Evolutionary conservation across 2,797 vertebrate genomes (phyloP).

Genomic region (Xerus rutilus): DNA sequence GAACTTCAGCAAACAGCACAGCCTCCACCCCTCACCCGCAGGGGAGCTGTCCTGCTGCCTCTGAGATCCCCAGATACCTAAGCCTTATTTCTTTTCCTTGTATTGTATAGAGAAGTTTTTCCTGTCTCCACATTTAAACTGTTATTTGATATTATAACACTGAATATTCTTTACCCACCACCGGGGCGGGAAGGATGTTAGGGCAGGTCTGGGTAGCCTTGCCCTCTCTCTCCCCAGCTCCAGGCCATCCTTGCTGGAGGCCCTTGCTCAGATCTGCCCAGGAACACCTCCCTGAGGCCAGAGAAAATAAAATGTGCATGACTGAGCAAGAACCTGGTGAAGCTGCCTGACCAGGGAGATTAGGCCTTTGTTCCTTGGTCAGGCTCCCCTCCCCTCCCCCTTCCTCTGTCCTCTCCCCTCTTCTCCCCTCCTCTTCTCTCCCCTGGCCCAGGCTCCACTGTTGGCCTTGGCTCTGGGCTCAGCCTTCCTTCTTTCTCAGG

Average conservation of each 20-base stretch:
- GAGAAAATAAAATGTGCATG: not conserved
- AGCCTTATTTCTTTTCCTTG: not conserved
- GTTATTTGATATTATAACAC: not conserved
- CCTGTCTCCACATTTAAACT: not conserved
- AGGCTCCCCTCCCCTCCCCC: not conserved
- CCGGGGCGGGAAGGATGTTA: fast-evolving
- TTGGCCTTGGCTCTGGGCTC: conserved; percentile 15
- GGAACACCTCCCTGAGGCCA: not conserved
- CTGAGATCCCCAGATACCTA: not conserved
- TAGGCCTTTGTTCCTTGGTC: not conserved
- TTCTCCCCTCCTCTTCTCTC: not conserved
- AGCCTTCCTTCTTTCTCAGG: conserved; percentile 31
- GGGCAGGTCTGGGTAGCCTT: not conserved
- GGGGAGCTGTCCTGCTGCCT: not conserved
- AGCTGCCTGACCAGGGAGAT: conserved; percentile 17
- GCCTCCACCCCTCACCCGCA: fast-evolving
- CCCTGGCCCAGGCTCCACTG: not conserved
- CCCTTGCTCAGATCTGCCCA: not conserved
- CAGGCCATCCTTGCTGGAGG: not conserved
- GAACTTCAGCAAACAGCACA: not conserved
- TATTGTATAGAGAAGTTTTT: not conserved
- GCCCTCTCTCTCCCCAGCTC: not conserved
- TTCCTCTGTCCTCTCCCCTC: not conserved
- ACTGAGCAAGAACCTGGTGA: not conserved
- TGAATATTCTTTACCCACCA: too few relatives aligned